Percentiles rank a stretch among this genome's conserved stretches.
phyloP scores from a whole-genome alignment of 2,888 invertebrate species.

The Arenicola marina region DNA sequence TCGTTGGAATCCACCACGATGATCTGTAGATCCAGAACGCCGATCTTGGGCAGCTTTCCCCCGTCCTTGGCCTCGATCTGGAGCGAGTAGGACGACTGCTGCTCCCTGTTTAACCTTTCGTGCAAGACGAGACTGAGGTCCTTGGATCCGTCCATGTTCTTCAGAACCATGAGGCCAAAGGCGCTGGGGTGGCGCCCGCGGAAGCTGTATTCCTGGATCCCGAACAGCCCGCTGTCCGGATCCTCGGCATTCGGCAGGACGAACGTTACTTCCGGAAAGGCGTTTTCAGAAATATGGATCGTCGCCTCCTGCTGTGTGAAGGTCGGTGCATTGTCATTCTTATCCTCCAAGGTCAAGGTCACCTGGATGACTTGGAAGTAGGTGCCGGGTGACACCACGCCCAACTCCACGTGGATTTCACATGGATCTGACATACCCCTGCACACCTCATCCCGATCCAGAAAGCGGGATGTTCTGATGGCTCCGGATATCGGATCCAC shows the following conservation, averaged over 20 bases:
- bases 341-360: conserved; percentile 10
- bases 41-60: conserved; percentile 42
- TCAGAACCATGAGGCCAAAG: conserved; percentile 23
- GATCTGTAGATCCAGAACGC: conserved; percentile 43
- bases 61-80: conserved; percentile 49
- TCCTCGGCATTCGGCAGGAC: conserved; percentile 27
- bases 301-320: conserved; percentile 1
- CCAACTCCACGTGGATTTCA: conserved; percentile 10
- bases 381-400: conserved; percentile 8
- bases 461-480: neutral
- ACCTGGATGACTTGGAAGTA: conserved; percentile 13
- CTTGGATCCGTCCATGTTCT: conserved; percentile 19
- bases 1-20: conserved; percentile 53
- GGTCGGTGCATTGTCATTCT: conserved; percentile 19
- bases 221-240: conserved; percentile 23
- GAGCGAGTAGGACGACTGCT: conserved; percentile 40
- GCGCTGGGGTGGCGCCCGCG: conserved; percentile 1
- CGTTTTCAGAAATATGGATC: conserved; percentile 18
- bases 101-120: conserved; percentile 67
- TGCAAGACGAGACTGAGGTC: conserved; percentile 27
- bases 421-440: conserved; percentile 1
- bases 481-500: conserved; percentile 1
- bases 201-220: conserved; percentile 23
- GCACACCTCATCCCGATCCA: conserved; percentile 17
- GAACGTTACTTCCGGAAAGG: conserved; percentile 14